Percentiles rank a stretch among this genome's conserved stretches.
Evolutionary conservation across 2,888 invertebrate species (phyloP).

Genomic region (Myopa testacea): DNA sequence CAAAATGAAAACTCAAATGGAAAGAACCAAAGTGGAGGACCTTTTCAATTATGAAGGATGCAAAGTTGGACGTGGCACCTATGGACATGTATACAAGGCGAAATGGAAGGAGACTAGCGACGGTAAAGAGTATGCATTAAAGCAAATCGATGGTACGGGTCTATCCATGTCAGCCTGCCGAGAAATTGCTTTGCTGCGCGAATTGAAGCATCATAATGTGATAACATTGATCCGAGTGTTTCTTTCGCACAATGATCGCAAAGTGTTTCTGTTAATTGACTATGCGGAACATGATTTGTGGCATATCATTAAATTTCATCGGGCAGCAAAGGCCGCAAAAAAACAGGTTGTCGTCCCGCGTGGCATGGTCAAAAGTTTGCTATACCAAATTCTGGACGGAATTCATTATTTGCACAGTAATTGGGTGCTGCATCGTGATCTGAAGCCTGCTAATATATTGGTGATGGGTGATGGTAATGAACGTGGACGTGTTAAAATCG

Average conservation of each 20-base stretch:
- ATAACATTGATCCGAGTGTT: constrained; percentile 97
- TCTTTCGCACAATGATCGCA: constrained; percentile 93
- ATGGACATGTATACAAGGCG: constrained; percentile 98
- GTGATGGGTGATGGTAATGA: constrained; percentile 99
- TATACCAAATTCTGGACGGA: constrained; percentile 98
- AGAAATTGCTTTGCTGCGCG: constrained; percentile 96
- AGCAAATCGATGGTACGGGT: constrained; percentile 99
- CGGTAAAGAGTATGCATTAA: constrained; percentile 92
- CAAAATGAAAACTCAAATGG: constrained; percentile 92
- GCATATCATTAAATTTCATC: constrained; percentile 99
- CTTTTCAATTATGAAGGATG: constrained; percentile 98
- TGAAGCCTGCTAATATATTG: constrained; percentile 99
- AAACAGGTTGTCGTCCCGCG: constrained; percentile 96
- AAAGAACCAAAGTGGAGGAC: constrained; percentile 97
- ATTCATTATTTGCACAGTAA: constrained; percentile 99
- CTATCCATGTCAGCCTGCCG: constrained; percentile 99
- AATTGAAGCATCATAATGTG: constrained; percentile 96
- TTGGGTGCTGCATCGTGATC: constrained; percentile 98
- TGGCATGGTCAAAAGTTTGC: constrained; percentile 96
- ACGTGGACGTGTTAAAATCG: constrained; percentile 96
- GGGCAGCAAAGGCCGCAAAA: constrained; percentile 97
- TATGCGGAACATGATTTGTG: constrained; percentile 99
- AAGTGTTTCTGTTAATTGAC: constrained; percentile 97
- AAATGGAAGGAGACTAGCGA: constrained; percentile 83
- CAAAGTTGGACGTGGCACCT: constrained; percentile 97